These are phyloP conservation scores for Xylota segnis DNA, from an alignment of 2,888 invertebrate species.

Conservation along the genomic window DNA sequence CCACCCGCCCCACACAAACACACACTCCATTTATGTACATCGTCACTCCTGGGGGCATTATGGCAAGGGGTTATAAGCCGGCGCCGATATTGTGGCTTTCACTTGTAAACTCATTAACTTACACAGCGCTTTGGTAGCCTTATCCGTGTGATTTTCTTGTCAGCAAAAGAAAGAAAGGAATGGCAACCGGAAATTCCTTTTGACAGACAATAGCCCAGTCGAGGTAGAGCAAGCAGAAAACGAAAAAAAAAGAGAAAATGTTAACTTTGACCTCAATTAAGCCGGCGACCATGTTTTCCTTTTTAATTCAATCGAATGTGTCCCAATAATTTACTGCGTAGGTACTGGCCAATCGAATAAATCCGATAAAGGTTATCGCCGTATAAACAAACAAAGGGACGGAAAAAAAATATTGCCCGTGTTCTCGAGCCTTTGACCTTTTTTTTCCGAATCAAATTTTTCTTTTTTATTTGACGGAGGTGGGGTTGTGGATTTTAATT, in stretches of 20 bases:
- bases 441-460: slow-evolving; percentile 33
- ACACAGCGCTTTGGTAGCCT: slow-evolving; percentile 9
- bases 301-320: slow-evolving; percentile 54
- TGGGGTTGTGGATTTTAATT: slow-evolving; percentile 46
- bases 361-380: slow-evolving; percentile 35
- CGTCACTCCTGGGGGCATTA: background rate
- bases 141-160: slow-evolving; percentile 33
- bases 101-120: slow-evolving; percentile 51
- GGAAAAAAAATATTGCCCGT: slow-evolving; percentile 21
- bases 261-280: slow-evolving; percentile 62
- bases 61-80: slow-evolving; percentile 27
- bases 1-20: no score
- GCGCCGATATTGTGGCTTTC: slow-evolving; percentile 32
- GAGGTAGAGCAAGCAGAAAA: background rate
- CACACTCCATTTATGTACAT: background rate
- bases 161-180: background rate
- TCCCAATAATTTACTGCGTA: slow-evolving; percentile 58
- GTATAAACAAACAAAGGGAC: slow-evolving; percentile 16
- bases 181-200: slow-evolving; percentile 26
- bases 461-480: background rate
- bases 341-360: slow-evolving; percentile 39
- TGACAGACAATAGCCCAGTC: background rate
- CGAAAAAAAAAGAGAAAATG: slow-evolving; percentile 8
- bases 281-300: slow-evolving; percentile 26
- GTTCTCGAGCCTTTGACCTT: slow-evolving; percentile 34